Evolutionary conservation across 1,140 invertebrate species (phyloP).

Genomic region (Drosophila santomea): DNA sequence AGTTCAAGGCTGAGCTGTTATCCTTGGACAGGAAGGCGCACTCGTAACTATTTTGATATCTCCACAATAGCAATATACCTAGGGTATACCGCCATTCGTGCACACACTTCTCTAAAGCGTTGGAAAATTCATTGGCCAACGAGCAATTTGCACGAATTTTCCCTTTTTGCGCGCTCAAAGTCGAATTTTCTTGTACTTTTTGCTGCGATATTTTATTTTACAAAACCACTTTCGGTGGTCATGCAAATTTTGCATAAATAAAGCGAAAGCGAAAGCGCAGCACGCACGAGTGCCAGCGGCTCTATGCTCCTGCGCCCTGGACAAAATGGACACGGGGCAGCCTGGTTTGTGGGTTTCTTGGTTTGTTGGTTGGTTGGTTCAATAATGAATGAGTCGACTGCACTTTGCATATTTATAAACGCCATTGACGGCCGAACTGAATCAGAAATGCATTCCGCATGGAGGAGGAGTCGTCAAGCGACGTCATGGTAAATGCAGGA

Average conservation of each 20-base stretch:
- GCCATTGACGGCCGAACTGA: slow-evolving; percentile 42
- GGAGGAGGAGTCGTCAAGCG: slow-evolving; percentile 20
- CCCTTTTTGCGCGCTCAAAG: slow-evolving; percentile 12
- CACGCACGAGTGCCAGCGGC: slow-evolving; percentile 40
- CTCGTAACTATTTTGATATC: slow-evolving; percentile 27
- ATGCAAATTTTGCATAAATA: slow-evolving; percentile 67
- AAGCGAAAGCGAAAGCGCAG: slow-evolving; percentile 6
- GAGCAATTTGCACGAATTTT: slow-evolving; percentile 56
- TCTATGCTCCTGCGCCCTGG: slow-evolving; percentile 9
- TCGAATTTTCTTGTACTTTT: slow-evolving; percentile 1
- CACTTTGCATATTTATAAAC: slow-evolving; percentile 58
- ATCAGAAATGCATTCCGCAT: slow-evolving; percentile 39
- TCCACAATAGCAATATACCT: slow-evolving; percentile 3
- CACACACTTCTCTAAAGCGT: neutral
- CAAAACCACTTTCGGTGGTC: slow-evolving; percentile 48
- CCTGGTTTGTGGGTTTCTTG: neutral
- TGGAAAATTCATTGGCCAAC: slow-evolving; percentile 44
- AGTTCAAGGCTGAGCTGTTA: slow-evolving; percentile 35
- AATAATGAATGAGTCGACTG: slow-evolving; percentile 58
- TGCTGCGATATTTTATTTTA: slow-evolving; percentile 19
- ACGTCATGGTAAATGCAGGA: slow-evolving; percentile 50
- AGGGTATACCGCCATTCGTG: slow-evolving; percentile 19
- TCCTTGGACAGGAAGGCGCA: slow-evolving; percentile 16
- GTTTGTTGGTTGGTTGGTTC: slow-evolving; percentile 23
- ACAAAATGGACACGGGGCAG: slow-evolving; percentile 12